Evolutionary conservation across 2,888 invertebrate species (phyloP).

Genomic region (Plusia festucae): DNA sequence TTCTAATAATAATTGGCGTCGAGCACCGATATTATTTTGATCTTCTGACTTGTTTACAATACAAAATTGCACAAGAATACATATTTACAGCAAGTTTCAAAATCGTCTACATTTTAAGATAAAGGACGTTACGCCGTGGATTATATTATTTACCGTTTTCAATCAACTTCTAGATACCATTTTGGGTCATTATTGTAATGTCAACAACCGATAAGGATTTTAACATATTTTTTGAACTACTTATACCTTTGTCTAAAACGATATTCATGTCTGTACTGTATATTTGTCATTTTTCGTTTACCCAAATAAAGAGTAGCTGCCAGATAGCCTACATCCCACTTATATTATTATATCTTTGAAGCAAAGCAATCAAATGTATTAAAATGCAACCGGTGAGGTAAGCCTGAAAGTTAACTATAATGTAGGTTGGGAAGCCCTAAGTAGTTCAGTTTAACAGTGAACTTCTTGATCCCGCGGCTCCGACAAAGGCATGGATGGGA

Average conservation of each 20-base stretch:
- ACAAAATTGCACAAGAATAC: background rate
- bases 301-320: background rate
- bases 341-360: too few species aligned
- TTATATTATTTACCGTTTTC: conserved; percentile 28
- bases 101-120: conserved; percentile 12
- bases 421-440: too few species aligned
- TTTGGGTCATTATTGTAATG: conserved; percentile 3
- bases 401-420: too few species aligned
- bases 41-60: too few species aligned
- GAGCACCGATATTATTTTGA: too few species aligned
- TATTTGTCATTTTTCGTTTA: background rate
- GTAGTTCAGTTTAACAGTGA: too few species aligned
- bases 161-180: conserved; percentile 38
- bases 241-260: background rate
- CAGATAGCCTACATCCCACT: background rate
- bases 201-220: conserved; percentile 38
- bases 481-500: too few species aligned
- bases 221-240: conserved; percentile 18
- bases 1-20: too few species aligned
- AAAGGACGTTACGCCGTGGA: conserved; percentile 16
- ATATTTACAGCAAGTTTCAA: background rate
- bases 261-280: background rate
- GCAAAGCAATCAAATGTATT: too few species aligned
- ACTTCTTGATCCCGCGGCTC: too few species aligned
- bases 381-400: too few species aligned